Base-by-base conservation (phyloP, 1,140 invertebrate species). In the Halyomorpha halys region DNA sequence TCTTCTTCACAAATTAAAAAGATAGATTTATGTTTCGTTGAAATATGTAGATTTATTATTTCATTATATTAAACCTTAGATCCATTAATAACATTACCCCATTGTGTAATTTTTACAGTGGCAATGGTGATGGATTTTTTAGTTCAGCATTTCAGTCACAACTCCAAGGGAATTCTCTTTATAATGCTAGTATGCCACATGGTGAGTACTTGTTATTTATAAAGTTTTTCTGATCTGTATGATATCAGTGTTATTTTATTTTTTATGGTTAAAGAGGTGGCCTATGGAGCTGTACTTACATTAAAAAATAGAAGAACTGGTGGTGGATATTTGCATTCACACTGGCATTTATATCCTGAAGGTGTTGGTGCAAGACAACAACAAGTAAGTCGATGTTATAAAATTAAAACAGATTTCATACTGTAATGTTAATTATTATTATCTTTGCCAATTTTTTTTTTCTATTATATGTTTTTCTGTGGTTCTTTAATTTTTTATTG, bases 61-160 rank as follows among this genome's bases (percentile, higher is more conserved):
- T 30, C 27, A 30, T 8, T 4, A 30, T 30, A 30, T 30, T 30
- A 30, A 30, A 30, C 27, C 27, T 30, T 30, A 8, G 3, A 39
- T 39, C 34, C 11, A 39, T 13, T 13, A 39, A 6, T 6, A 39
- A 39, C 11, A 11, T 49, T 44, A 47, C 64, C 18, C 13, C 23
- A 60, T 62, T 56, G 16, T 60, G 65, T 67, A 69, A 65, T 68
- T 59, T 75, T 67, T 79, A 64, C 72, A 94, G 90, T 78, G 95
- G 95, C 11, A 91, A 86, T 74, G 95, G 94, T 14, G 95, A 98
- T 79, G 94, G 94, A 11, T 97, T 97, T 77, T 97, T 92, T 73
- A 96, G 92, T 71, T 97, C 94, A 1, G 93, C 90, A 23, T 98
- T 97, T 78, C 95, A 98, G 76, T 95, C 94, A 0, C 83, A 91